Conservation (phyloP, 2,113 vertebrate genomes). For the Corythornis cristatus region DNA sequence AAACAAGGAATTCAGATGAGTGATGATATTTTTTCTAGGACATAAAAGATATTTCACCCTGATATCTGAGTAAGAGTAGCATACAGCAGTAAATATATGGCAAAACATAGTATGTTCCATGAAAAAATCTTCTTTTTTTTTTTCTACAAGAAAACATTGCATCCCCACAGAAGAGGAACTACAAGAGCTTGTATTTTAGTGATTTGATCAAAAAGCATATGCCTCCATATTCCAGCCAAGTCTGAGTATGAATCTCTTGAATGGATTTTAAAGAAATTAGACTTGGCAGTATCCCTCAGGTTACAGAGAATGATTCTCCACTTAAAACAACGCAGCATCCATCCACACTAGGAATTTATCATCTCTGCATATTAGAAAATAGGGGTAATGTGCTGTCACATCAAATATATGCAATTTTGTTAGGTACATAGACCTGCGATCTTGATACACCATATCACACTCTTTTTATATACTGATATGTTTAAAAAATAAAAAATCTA, state of each 20-base stretch:
- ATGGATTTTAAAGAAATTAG: slow-evolving; percentile 9
- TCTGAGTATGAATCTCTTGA: slow-evolving; percentile 18
- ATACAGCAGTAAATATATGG: neutral
- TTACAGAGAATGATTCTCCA: neutral
- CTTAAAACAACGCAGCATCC: neutral
- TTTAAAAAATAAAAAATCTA: neutral
- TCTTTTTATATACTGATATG: neutral
- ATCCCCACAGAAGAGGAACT: neutral
- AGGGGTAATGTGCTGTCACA: neutral
- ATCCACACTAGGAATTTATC: neutral
- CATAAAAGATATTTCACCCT: neutral
- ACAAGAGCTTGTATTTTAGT: neutral
- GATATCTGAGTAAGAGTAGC: neutral
- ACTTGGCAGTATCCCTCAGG: slow-evolving; percentile 21
- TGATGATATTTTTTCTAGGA: neutral
- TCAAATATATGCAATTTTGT: neutral
- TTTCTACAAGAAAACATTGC: neutral
- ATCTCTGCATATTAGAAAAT: neutral
- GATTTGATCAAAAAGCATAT: neutral
- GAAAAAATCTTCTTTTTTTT: neutral
- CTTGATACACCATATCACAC: neutral
- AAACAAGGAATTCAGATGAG: neutral
- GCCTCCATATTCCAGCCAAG: neutral
- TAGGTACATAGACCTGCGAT: neutral
- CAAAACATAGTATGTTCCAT: neutral